Evolutionary conservation across 2,113 vertebrate genomes (phyloP).

Genomic region (Cavia porcellus): DNA sequence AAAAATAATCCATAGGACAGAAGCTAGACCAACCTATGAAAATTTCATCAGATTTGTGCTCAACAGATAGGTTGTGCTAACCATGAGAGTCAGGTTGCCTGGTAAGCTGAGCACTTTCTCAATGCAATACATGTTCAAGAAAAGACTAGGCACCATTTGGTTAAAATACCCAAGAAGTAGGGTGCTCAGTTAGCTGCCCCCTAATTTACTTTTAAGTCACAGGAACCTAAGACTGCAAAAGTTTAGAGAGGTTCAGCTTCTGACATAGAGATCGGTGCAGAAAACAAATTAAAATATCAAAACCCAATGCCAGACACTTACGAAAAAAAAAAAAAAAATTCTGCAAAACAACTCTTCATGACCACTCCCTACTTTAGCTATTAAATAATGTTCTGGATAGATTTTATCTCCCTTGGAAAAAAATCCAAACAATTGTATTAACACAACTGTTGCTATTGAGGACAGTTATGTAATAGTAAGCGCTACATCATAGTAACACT

Average conservation of each 20-base stretch:
- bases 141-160: background rate
- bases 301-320: conserved; percentile 37
- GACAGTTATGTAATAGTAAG: background rate
- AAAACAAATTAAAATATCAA: conserved; percentile 53
- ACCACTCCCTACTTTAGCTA: background rate
- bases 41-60: background rate
- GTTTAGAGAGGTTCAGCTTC: conserved; percentile 16
- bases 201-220: conserved; percentile 7
- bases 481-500: background rate
- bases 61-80: background rate
- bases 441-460: background rate
- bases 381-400: conserved; percentile 19
- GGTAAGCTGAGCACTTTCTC: background rate
- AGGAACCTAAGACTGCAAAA: background rate
- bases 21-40: background rate
- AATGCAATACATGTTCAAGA: background rate
- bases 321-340: conserved; percentile 31
- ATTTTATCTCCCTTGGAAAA: background rate
- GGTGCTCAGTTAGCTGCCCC: background rate
- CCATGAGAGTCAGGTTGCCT: background rate
- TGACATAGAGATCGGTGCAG: background rate
- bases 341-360: background rate
- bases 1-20: background rate
- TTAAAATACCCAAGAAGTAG: conserved; percentile 11
- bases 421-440: background rate